These are phyloP conservation scores for Neosalanx taihuensis DNA, from an alignment of 2,797 vertebrate species.

Conservation along the genomic window DNA sequence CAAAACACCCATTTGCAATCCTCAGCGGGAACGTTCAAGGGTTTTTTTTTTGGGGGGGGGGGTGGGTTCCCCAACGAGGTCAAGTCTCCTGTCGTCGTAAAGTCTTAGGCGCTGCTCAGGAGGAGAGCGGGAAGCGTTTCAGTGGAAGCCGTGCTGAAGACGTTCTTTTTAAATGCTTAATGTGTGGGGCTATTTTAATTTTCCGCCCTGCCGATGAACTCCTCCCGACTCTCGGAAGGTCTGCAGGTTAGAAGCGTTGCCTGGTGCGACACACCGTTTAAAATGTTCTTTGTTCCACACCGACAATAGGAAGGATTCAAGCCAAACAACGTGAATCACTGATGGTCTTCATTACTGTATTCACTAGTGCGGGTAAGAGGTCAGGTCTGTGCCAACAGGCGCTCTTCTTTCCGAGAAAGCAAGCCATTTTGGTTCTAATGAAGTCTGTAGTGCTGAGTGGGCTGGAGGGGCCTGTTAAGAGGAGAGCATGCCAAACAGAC, in stretches of 20 bases:
- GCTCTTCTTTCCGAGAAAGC: slow-evolving; percentile 42
- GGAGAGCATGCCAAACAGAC: slow-evolving; percentile 41
- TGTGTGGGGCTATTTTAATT: slow-evolving; percentile 26
- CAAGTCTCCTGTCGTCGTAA: neutral
- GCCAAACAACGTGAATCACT: slow-evolving; percentile 37
- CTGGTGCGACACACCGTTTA: neutral
- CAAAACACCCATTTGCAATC: no score
- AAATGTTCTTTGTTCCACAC: neutral
- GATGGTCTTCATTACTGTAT: slow-evolving; percentile 51
- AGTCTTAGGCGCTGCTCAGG: slow-evolving; percentile 10
- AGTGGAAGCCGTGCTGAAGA: slow-evolving; percentile 6
- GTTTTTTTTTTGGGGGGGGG: no score
- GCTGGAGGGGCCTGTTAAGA: slow-evolving; percentile 32
- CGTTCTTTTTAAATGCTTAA: slow-evolving; percentile 25
- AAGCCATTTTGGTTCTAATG: slow-evolving; percentile 43
- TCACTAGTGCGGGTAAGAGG: slow-evolving; percentile 44
- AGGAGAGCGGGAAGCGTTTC: slow-evolving; percentile 22
- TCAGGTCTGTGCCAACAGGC: slow-evolving; percentile 35
- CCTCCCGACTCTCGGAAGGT: neutral
- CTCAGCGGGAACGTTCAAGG: no score
- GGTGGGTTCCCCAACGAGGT: neutral
- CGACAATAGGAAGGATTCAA: slow-evolving; percentile 10
- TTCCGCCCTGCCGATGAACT: slow-evolving; percentile 42
- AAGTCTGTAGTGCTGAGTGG: slow-evolving; percentile 41
- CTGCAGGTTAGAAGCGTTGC: slow-evolving; percentile 7